These are phyloP conservation scores for Chloropsis hardwickii DNA, from an alignment of 2,113 vertebrate genomes.

Conservation along the genomic window DNA sequence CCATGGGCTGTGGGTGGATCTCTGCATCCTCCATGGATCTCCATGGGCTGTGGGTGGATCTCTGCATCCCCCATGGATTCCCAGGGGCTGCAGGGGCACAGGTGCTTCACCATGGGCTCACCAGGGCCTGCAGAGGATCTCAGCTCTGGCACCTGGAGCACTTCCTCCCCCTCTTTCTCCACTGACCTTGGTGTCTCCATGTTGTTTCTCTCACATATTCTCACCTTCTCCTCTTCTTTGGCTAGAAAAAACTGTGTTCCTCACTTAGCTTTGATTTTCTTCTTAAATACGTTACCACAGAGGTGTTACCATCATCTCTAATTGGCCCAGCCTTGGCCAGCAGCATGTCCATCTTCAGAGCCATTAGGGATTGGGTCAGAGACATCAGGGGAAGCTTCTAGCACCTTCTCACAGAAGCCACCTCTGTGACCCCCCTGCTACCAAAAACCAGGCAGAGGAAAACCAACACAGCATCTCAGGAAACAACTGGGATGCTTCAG, in stretches of 20 bases:
- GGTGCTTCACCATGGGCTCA: not conserved
- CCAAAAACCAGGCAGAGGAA: not conserved
- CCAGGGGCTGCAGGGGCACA: not conserved
- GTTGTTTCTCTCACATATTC: not conserved
- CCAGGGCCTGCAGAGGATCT: not conserved
- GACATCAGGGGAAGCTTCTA: not conserved
- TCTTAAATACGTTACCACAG: not conserved
- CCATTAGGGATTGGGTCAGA: not conserved
- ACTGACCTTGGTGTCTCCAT: not conserved
- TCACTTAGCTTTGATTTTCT: not conserved
- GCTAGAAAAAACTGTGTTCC: not conserved
- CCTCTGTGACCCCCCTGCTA: not conserved
- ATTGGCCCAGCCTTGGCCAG: not conserved
- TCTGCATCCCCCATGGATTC: not conserved
- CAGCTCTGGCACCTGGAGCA: accelerated
- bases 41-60: not conserved
- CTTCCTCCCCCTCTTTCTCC: not conserved
- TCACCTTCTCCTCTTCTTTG: not conserved
- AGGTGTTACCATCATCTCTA: not conserved
- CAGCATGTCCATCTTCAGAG: not conserved
- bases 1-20: not conserved
- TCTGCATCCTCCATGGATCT: not conserved
- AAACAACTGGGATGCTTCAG: not conserved
- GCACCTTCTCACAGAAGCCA: not conserved
- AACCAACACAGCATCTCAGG: not conserved